Percentiles rank a stretch among this genome's conserved stretches.
Conservation (phyloP, 2,113 vertebrate species). For the Melospiza melodia region DNA sequence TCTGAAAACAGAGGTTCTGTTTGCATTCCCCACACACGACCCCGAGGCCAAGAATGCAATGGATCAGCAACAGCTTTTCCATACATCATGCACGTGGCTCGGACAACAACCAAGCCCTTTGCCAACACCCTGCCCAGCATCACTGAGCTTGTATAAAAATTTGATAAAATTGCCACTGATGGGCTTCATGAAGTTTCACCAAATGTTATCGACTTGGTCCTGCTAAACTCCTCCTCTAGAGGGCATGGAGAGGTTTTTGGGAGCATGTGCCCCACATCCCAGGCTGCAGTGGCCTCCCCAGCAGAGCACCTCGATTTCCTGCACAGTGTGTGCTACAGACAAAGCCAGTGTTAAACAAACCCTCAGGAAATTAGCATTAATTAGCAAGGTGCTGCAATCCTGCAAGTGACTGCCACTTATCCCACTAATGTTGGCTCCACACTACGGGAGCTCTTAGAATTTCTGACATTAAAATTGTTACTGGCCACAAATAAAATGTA, state of each 20-base stretch:
- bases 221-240: background rate
- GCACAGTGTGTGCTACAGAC: background rate
- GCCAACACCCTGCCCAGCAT: background rate
- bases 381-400: background rate
- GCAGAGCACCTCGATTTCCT: background rate
- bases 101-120: background rate
- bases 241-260: background rate
- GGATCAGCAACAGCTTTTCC: background rate
- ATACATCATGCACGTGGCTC: fast-evolving
- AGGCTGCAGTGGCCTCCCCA: background rate
- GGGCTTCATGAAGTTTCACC: background rate
- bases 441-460: background rate
- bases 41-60: background rate
- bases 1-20: background rate
- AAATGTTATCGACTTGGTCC: background rate
- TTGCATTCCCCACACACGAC: fast-evolving
- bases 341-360: background rate
- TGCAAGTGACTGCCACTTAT: background rate
- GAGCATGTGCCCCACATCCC: fast-evolving
- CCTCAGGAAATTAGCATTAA: slow-evolving; percentile 18
- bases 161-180: background rate
- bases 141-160: background rate
- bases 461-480: slow-evolving; percentile 6
- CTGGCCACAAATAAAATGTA: background rate
- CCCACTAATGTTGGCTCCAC: background rate